These are phyloP conservation scores for Prinia subflava DNA, from an alignment of 2,113 vertebrate genomes.

Conservation along the genomic window DNA sequence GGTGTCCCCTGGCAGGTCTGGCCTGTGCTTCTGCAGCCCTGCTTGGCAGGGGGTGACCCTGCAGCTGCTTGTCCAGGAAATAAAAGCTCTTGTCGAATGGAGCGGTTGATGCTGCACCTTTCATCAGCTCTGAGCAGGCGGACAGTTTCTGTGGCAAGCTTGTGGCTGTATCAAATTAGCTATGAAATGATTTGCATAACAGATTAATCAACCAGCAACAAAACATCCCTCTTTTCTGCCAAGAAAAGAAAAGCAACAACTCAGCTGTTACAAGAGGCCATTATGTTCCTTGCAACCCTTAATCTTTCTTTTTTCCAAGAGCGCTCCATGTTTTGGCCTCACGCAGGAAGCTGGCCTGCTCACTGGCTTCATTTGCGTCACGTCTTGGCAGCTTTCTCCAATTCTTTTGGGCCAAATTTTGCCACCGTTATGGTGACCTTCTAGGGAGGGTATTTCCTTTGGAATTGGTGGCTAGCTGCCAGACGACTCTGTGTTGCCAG, in stretches of 20 bases:
- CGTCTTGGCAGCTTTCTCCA: conserved; percentile 13
- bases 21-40: not conserved
- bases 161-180: conserved; percentile 44
- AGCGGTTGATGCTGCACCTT: not conserved
- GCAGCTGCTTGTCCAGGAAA: conserved; percentile 3
- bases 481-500: not conserved
- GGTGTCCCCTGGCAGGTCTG: not conserved
- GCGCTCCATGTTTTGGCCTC: not conserved
- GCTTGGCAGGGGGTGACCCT: not conserved
- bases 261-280: conserved; percentile 33
- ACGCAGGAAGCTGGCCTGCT: conserved; percentile 39
- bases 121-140: not conserved
- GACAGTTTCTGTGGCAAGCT: conserved; percentile 10
- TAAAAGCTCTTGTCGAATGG: not conserved
- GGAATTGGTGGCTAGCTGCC: conserved; percentile 45
- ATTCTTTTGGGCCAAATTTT: conserved; percentile 48
- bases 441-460: conserved; percentile 61
- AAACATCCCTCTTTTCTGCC: conserved; percentile 28
- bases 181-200: conserved; percentile 58
- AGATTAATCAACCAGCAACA: conserved; percentile 56
- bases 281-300: conserved; percentile 51
- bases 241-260: conserved; percentile 37
- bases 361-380: conserved; percentile 1
- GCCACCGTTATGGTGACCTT: conserved; percentile 58
- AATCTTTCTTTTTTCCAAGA: conserved; percentile 25